These are phyloP conservation scores for Atractosteus spatula DNA, from an alignment of 2,113 vertebrate species.

Conservation along the genomic window DNA sequence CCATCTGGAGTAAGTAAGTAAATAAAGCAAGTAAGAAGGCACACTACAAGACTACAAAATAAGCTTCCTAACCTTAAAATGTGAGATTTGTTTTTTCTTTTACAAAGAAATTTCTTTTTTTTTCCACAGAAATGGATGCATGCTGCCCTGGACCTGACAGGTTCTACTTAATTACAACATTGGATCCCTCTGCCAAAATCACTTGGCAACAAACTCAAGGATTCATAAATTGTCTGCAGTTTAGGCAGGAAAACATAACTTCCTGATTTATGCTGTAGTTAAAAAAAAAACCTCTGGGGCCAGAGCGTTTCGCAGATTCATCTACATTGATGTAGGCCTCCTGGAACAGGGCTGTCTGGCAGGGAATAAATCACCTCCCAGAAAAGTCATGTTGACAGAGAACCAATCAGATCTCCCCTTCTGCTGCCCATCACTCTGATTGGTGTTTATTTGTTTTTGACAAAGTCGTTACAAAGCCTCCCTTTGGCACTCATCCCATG, in stretches of 20 bases:
- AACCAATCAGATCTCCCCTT: neutral
- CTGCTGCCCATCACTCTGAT: neutral
- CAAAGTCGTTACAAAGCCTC: neutral
- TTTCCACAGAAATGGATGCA: conserved; percentile 31
- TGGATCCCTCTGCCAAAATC: conserved; percentile 38
- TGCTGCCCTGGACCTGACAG: conserved; percentile 29
- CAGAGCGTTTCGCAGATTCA: neutral
- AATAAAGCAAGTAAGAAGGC: too few relatives aligned
- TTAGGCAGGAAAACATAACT: conserved; percentile 37
- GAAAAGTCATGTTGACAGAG: neutral
- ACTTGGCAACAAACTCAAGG: conserved; percentile 32
- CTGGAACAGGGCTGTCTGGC: neutral
- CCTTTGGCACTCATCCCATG: too few relatives aligned
- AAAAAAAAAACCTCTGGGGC: conserved; percentile 5
- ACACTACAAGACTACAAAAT: neutral
- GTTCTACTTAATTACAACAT: conserved; percentile 35
- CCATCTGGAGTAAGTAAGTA: too few relatives aligned
- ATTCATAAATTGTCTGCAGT: conserved; percentile 46
- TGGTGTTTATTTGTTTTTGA: neutral
- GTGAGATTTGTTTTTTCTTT: neutral
- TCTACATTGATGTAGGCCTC: conserved; percentile 18
- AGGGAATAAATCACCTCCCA: neutral
- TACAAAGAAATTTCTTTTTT: neutral
- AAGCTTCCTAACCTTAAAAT: neutral
- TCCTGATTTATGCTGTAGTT: conserved; percentile 35